Conservation (phyloP, 2,888 invertebrate genomes). For the Pseudococcus longispinus region DNA sequence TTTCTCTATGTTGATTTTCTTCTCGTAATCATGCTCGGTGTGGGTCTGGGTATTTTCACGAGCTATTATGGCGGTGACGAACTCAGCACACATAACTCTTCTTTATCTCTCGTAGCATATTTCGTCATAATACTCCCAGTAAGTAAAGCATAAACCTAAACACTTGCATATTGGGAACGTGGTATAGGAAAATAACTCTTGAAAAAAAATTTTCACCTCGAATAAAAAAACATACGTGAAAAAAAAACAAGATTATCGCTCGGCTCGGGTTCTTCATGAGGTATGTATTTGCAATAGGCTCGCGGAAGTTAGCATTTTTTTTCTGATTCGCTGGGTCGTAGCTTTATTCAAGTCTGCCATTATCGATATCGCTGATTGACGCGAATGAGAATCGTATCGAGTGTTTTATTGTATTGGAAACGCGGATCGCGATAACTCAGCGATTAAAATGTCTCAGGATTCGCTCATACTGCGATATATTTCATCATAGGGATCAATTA, state of each 20-base stretch:
- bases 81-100: constrained; percentile 30
- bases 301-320: constrained; percentile 8
- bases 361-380: background rate
- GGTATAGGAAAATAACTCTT: background rate
- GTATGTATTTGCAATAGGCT: constrained; percentile 1
- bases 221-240: background rate
- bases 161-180: background rate
- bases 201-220: background rate
- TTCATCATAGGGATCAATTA: background rate
- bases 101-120: background rate
- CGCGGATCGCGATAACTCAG: background rate
- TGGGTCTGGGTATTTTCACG: background rate
- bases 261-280: background rate
- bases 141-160: background rate
- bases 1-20: constrained; percentile 40
- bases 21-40: background rate
- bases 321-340: background rate
- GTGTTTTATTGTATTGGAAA: background rate
- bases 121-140: background rate
- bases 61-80: background rate
- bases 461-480: background rate
- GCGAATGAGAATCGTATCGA: background rate
- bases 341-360: background rate
- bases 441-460: background rate
- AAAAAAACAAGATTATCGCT: background rate